Evolutionary conservation across 2,113 vertebrate genomes (phyloP), one percentile per base, ranked within the genome.

Genomic region (Tetrao urogallus): DNA sequence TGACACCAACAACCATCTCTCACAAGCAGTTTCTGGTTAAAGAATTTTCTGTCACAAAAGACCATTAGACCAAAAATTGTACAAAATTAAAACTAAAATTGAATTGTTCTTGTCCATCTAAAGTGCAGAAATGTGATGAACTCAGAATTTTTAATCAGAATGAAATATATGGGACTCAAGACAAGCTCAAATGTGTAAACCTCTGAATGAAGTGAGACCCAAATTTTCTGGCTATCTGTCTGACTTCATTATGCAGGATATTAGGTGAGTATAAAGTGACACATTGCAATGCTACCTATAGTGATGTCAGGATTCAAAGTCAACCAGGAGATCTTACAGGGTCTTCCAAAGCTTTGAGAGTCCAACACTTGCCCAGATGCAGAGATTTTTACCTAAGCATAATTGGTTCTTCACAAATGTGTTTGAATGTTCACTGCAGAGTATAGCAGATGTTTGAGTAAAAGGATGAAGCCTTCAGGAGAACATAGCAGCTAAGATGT

Each of bases 11-110:
- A 82, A 78, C 79, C 61, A 19, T 70, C 57, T 94, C 94, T 95
- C 86, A 80, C 19, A 73, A 93, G 88, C 97, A 95, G 95, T 97
- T 97, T 96, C 96, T 97, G 92, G 76, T 97, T 96, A 95, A 97
- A 97, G 94, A 98, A 96, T 97, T 96, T 95, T 94, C 87, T 89
- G 97, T 96, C 96, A 95, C 80, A 86, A 84, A 97, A 97, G 73
- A 95, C 81, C 90, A 87, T 85, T 88, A 97, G 86, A 97, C 97
- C 97, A 97, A 97, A 98, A 97, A 97, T 94, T 86, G 75, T 92
- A 96, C 90, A 95, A 96, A 95, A 92, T 83, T 95, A 86, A 94
- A 97, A 79, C 72, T 96, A 94, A 94, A 96, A 90, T 90, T 94
- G 90, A 63, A 85, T 97, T 88, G 95, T 42, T 85, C 97, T 95